Base-by-base conservation (phyloP, 37 sponge, comb jelly and placozoan species). In the Haliclona indistincta region DNA sequence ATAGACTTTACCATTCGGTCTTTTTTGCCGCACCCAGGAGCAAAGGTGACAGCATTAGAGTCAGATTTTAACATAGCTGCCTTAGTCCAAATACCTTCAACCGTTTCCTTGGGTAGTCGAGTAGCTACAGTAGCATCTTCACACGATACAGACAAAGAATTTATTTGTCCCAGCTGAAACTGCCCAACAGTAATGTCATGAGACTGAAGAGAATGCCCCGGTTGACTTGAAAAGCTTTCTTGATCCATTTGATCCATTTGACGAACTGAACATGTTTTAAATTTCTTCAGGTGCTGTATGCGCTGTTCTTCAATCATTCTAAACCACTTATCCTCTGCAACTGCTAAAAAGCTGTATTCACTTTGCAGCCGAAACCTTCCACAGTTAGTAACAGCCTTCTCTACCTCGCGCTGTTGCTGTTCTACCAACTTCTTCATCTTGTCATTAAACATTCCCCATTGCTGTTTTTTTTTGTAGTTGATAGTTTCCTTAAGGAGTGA, bases 1-100 rank as follows among this genome's bases (percentile, higher is more conserved):
- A 26, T 79, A 45, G 80, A 68, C 17, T 49, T 43, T 23, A 79
- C 62, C 30, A 68, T 63, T 60, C 44, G 44, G 55, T 79, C 71
- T 33, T 60, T 68, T 6, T 22, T 11, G 36, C 64, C 45, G 19
- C 62, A 29, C n/a, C 80, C 80, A 79, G 80, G 80, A 56, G 51
- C 65, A 36, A 22, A 13, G n/a, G 28, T 28, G 17, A 79, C 19
- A 20, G 71, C 55, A 15, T 47, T 22, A 6, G 38, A 13, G 28
- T 54, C 52, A 43, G 42, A 30, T 38, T 56, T 26, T 25, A 79
- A 39, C 19, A 23, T 26, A 10, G 38, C 43, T 36, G 62, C 70
- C 61, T 69, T 79, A 38, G 44, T 10, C 70, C 58, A 69, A 37
- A 69, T 79, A 7, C 62, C 70, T 34, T 29, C 36, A 22, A 69